Conservation (phyloP, 2,797 vertebrate species). For the Eutrigla gurnardus region DNA sequence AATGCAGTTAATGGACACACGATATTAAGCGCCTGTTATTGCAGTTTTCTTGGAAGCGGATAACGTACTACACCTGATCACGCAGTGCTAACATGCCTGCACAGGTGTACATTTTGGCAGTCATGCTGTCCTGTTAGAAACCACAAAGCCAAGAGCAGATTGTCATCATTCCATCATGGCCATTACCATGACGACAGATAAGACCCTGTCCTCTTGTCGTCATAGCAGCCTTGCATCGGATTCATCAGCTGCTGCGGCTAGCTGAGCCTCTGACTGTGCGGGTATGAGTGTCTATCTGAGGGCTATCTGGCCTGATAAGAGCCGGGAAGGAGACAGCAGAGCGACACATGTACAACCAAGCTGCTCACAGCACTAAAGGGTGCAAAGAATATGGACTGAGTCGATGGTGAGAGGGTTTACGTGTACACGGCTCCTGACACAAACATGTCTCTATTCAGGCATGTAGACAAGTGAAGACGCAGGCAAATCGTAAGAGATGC, state of each 20-base stretch:
- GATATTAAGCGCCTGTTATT: not conserved
- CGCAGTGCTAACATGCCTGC: conserved; percentile 24
- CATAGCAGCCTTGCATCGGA: conserved; percentile 68
- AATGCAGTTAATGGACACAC: not conserved
- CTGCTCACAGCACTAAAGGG: conserved; percentile 42
- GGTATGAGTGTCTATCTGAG: conserved; percentile 72
- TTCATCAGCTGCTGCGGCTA: conserved; percentile 71
- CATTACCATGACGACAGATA: conserved; percentile 80
- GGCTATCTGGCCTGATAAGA: conserved; percentile 75
- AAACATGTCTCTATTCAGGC: not conserved
- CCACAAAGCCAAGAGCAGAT: conserved; percentile 61
- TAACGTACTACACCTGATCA: conserved; percentile 1
- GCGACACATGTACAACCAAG: conserved; percentile 49
- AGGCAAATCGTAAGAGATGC: not conserved
- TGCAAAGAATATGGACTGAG: conserved; percentile 35
- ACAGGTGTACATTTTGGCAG: conserved; percentile 26
- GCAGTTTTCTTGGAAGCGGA: conserved; percentile 14
- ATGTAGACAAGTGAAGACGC: too few relatives aligned
- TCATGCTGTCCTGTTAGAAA: conserved; percentile 30
- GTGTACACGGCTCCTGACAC: not conserved
- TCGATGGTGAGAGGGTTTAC: conserved; percentile 17
- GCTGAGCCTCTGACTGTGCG: conserved; percentile 60
- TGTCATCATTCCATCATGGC: conserved; percentile 77
- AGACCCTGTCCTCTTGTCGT: conserved; percentile 74
- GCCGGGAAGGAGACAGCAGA: conserved; percentile 53